Percentiles rank a stretch among this genome's conserved stretches.
Evolutionary conservation across 2,113 vertebrate species (phyloP).

Genomic region (Prietella phreatophila): DNA sequence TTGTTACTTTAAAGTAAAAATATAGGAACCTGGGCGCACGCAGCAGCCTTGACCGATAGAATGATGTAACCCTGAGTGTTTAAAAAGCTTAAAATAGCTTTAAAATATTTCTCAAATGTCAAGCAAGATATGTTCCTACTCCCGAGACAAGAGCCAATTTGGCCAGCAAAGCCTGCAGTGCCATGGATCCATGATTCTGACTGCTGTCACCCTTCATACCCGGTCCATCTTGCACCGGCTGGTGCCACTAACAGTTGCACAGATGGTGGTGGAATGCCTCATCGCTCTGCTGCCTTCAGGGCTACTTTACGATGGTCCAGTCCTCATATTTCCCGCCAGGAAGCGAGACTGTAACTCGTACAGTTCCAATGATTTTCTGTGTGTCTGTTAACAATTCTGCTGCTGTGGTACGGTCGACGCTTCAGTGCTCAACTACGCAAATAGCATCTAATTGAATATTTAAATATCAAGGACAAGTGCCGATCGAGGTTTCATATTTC

Average conservation of each 20-base stretch:
- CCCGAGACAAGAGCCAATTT: not conserved
- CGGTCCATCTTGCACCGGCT: constrained; percentile 43
- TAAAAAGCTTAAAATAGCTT: not conserved
- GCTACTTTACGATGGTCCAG: not conserved
- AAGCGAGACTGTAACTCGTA: constrained; percentile 3
- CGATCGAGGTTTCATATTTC: not conserved
- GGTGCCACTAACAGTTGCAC: constrained; percentile 53
- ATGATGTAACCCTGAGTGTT: constrained; percentile 5
- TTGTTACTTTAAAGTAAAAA: not conserved
- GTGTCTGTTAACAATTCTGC: not conserved
- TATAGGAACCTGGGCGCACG: not conserved
- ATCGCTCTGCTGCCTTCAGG: constrained; percentile 44
- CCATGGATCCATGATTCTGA: constrained; percentile 32
- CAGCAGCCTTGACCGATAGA: not conserved
- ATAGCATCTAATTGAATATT: not conserved
- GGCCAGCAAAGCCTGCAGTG: not conserved
- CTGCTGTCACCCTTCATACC: constrained; percentile 12
- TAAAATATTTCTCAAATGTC: not conserved
- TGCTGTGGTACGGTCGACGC: not conserved
- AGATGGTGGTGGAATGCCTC: constrained; percentile 61
- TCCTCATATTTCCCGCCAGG: constrained; percentile 21
- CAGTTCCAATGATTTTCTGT: not conserved
- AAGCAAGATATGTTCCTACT: not conserved
- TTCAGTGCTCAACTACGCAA: not conserved
- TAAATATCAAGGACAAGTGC: not conserved